Conservation (phyloP, 2,113 vertebrate species). For the Eleginops maclovinus region DNA sequence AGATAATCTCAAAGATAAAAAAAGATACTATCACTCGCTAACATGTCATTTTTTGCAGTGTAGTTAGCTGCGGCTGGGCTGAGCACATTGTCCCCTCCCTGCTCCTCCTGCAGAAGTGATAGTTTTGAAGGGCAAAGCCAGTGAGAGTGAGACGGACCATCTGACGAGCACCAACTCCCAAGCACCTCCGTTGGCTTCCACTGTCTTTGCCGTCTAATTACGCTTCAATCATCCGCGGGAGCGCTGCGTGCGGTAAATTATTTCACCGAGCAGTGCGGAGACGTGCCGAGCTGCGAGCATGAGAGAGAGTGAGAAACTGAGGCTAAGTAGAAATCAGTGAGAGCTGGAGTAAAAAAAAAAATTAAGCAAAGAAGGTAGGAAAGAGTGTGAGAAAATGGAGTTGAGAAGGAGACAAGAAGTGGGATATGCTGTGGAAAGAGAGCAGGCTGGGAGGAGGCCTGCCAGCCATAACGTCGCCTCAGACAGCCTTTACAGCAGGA, state of each 20-base stretch:
- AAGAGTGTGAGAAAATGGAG: conserved; percentile 29
- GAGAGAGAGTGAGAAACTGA: conserved; percentile 42
- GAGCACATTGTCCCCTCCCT: conserved; percentile 17
- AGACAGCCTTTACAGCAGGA: conserved; percentile 57
- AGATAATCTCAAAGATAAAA: conserved; percentile 13
- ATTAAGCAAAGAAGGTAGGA: conserved; percentile 20
- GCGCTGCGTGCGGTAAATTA: conserved; percentile 84
- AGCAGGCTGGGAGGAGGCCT: conserved; percentile 30
- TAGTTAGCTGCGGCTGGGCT: conserved; percentile 10
- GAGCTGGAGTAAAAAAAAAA: conserved; percentile 23
- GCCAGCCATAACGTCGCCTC: conserved; percentile 63
- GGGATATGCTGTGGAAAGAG: conserved; percentile 22
- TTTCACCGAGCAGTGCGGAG: conserved; percentile 71
- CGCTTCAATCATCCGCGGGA: conserved; percentile 83
- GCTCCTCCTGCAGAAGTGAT: conserved; percentile 59
- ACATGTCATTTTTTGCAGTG: conserved; percentile 5
- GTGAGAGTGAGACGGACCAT: conserved; percentile 78
- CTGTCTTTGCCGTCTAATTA: conserved; percentile 84
- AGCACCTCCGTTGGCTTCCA: conserved; percentile 76
- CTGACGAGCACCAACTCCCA: conserved; percentile 72
- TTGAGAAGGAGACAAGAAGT: conserved; percentile 22
- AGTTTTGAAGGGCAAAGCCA: conserved; percentile 81
- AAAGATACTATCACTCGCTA: neutral
- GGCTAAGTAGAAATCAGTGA: conserved; percentile 51
- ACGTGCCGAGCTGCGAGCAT: conserved; percentile 67